Conservation (phyloP, 2,888 invertebrate genomes). For the Nezara viridula region DNA sequence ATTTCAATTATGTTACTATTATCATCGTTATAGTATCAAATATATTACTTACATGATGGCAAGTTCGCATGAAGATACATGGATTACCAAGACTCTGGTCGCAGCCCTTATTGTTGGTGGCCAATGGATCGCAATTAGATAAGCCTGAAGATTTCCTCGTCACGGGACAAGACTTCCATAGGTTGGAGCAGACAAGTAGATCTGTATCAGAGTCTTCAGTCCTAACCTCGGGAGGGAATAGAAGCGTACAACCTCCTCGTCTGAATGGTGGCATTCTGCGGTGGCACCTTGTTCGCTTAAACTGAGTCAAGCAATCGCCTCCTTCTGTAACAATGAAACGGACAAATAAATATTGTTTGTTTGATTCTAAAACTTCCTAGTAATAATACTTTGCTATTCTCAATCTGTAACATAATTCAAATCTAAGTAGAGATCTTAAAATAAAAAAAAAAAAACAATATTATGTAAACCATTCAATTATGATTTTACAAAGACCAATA, state of each 20-base stretch:
- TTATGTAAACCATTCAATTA: too few species aligned
- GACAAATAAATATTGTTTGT: background rate
- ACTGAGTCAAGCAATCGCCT: constrained; percentile 70
- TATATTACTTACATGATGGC: constrained; percentile 68
- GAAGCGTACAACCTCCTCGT: constrained; percentile 69
- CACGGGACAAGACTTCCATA: constrained; percentile 67
- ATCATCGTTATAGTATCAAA: too few species aligned
- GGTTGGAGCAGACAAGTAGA: constrained; percentile 66
- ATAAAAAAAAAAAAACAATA: too few species aligned
- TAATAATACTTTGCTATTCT: too few species aligned
- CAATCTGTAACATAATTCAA: too few species aligned
- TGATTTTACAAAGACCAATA: too few species aligned
- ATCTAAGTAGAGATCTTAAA: too few species aligned
- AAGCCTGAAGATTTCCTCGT: constrained; percentile 68
- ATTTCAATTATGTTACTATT: too few species aligned
- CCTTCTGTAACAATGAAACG: constrained; percentile 67
- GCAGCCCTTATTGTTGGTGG: constrained; percentile 70
- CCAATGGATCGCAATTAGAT: constrained; percentile 69
- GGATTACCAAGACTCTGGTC: constrained; percentile 68
- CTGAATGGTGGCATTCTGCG: constrained; percentile 66
- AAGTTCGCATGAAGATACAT: constrained; percentile 71
- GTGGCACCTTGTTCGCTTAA: constrained; percentile 70
- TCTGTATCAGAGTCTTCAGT: constrained; percentile 66
- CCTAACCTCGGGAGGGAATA: constrained; percentile 71
- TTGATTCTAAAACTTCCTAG: background rate